Base-by-base conservation (phyloP, 2,113 vertebrate genomes). In the Urocitellus parryii region DNA sequence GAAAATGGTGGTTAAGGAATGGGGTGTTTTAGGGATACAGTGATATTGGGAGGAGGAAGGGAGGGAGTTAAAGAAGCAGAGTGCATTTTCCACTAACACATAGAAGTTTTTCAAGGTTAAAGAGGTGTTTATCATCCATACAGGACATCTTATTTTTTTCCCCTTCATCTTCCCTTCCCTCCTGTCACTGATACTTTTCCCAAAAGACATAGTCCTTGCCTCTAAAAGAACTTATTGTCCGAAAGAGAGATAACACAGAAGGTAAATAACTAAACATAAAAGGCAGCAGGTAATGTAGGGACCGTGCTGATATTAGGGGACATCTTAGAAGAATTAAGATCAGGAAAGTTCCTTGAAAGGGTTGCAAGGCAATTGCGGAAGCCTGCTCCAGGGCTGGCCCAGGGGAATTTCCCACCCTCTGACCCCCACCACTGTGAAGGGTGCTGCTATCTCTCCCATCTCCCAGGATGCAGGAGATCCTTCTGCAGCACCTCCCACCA, bases 1-100 rank as follows among this genome's bases (percentile, higher is more conserved):
- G 91, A 80, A 95, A 92, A 95, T 88, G 48, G 90, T 92, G 56
- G 20, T 13, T 63, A 51, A 25, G 51, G 53, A 10, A 86, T 29
- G 45, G 51, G 42, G 8, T 56, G 14, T 53, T 90, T 83, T 25
- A 45, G 53, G 82, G 34, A 32, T 12, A 48, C 25, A 53, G 17
- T 78, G 11, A 32, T 84, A 2, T 7, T 12, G 34, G 39, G 32
- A 34, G 39, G 17, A 24, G 27, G 16, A 42, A 0, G 4, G 3
- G 32, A 68, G 25, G 5, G 32, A 74, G 29, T 56, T 86, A n/a
- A 85, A 56, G 56, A 45, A 77, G 63, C 48, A 90, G 53, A 65
- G 42, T 32, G 10, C 67, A 74, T 72, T 93, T 94, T n/a, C 73
- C 34, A 83, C 63, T 22, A 17, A 42, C 11, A 53, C 25, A 70